phyloP scores from a whole-genome alignment of 2,113 vertebrate species.

The Recurvirostra avosetta region DNA sequence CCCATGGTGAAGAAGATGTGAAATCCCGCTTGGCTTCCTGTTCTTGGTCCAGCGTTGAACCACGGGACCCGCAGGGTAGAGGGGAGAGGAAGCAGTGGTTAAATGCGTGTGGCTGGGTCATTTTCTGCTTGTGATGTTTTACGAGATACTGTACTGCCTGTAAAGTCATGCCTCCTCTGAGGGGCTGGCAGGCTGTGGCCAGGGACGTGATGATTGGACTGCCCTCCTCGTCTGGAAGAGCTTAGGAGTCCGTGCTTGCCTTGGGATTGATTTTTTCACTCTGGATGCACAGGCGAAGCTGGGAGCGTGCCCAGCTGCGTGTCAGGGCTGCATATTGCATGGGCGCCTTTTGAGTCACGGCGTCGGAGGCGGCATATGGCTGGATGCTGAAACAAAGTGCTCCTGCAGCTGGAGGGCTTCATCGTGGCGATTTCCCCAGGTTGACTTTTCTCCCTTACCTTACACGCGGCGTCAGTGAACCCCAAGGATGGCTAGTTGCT shows the following conservation, averaged over 20 bases:
- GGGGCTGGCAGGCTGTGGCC: background rate
- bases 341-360: background rate
- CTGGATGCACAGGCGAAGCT: background rate
- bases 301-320: background rate
- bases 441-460: background rate
- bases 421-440: background rate
- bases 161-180: background rate
- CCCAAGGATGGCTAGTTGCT: background rate
- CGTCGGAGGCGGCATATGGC: background rate
- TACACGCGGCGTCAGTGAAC: background rate
- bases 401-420: background rate
- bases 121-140: background rate
- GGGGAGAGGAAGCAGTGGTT: background rate
- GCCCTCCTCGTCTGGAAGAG: background rate
- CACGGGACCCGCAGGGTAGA: background rate
- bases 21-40: background rate
- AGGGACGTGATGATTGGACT: background rate
- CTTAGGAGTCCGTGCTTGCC: background rate
- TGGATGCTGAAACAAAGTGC: conserved; percentile 13
- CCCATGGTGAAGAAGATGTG: background rate
- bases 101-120: background rate
- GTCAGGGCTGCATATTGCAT: background rate
- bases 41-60: background rate
- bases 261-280: background rate
- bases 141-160: background rate